Base-by-base conservation (phyloP, 2,888 invertebrate genomes). In the Therioaphis trifolii region DNA sequence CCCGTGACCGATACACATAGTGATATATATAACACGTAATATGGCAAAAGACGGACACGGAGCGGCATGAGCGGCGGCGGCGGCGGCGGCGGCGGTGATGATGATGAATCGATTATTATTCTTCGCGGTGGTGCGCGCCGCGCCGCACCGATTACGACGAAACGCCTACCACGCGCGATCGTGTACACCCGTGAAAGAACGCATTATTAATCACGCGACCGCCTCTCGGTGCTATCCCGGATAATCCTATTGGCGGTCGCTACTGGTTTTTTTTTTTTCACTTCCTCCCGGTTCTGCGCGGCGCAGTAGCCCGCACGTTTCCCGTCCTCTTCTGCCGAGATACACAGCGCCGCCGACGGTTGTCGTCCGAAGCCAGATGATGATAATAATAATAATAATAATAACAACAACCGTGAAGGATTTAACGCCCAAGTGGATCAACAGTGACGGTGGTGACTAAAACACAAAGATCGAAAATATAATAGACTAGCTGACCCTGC, bases 171-270 rank as follows among this genome's bases (percentile, higher is more conserved):
- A 63, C n/a, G 5, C 21, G n/a, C 29, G 21, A 18, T 12, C 24
- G 35, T 21, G 4, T 5, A n/a, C 11, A 35, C 27, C 14, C n/a
- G 27, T 18, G 29, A 15, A 49, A 61, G 46, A 72, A 71, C 61
- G 46, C 66, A 49, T 77, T 77, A 80, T 80, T 80, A 80, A 80
- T 80, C 74, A 74, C 74, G 35, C 74, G 82, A 82, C 82, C 82
- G 82, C 82, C 82, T 82, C 82, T 66, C 74, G 74, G 24, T 49
- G 27, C 63, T 14, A 63, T 74, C 72, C 58, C 4, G 49, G 74
- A 66, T 82, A 82, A 74, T 82, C 82, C 82, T 74, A 82, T 82
- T 82, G 82, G 82, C 82, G 82, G 82, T 80, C 11, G 80, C 82
- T 82, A 82, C 82, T 82, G 82, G 82, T 82, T 82, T 80, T 80